Base-by-base conservation (phyloP, 2,113 vertebrate species). In the Ploceus nigricollis region DNA sequence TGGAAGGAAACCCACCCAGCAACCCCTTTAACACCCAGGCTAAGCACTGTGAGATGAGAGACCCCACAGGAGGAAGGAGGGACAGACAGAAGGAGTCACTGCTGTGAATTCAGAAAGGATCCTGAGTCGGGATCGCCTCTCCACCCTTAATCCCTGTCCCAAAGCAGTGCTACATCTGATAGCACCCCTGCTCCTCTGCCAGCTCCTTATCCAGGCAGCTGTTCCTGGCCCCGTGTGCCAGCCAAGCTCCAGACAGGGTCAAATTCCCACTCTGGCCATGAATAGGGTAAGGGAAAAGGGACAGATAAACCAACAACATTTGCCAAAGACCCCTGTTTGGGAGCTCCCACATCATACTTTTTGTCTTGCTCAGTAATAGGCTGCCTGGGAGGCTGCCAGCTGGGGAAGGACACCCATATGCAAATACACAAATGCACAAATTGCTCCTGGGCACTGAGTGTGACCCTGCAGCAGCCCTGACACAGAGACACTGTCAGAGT, bases 181-280 rank as follows among this genome's bases (percentile, higher is more conserved):
- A 93, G 64, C 63, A 15, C 2, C 35, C 56, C 27, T 48, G 70
- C 60, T 82, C 23, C 2, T n/a, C 73, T 28, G 0, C 69, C 17
- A 3, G 35, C 84, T 82, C 40, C 73, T 81, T 37, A 54, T 27
- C 50, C 47, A 0, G 16, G 60, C 95, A 97, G 92, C 68, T 93
- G 85, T 2, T 72, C 94, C 85, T 0, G 0, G 64, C 72, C 60
- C 23, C 0, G 0, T 1, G 0, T 53, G 63, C 82, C 16, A 23
- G 61, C 72, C 61, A 2, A 33, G 37, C 47, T 82, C 58, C 9
- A 5, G 60, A 25, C 17, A 4, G 39, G 21, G 91, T 21, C 22
- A 2, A 89, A 72, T 13, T 88, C 75, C 72, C 39, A 18, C 51
- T 56, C 48, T 8, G n/a, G 28, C 18, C 25, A 56, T 57, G 31